Percentiles rank a stretch among this genome's conserved stretches.
Conservation (phyloP, 2,113 vertebrate species). For the Sminthopsis crassicaudata region DNA sequence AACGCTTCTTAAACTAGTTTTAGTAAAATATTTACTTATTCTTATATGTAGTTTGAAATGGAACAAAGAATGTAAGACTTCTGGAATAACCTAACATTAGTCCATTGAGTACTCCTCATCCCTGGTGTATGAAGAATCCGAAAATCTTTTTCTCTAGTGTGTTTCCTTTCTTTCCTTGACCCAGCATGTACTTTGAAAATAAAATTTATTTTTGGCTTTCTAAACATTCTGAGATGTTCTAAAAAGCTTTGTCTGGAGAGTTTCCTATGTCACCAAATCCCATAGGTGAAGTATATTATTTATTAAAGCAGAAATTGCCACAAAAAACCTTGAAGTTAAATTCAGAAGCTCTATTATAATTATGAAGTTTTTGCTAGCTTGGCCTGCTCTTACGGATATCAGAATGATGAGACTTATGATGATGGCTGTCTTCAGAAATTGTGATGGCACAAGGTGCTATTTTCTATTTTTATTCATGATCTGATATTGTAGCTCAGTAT, state of each 20-base stretch:
- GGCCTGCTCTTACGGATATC: conserved; percentile 25
- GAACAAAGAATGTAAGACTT: conserved; percentile 22
- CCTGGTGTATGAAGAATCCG: conserved; percentile 17
- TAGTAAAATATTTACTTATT: conserved; percentile 46
- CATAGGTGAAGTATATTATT: conserved; percentile 36
- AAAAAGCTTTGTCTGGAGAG: conserved; percentile 53
- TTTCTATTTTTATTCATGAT: conserved; percentile 55
- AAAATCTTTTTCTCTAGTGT: conserved; percentile 58
- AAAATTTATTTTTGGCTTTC: conserved; percentile 59
- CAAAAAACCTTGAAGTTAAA: conserved; percentile 53
- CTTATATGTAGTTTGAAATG: conserved; percentile 44
- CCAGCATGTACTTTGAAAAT: conserved; percentile 63
- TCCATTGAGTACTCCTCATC: not conserved
- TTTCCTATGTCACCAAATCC: conserved; percentile 61
- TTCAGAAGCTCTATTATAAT: conserved; percentile 12
- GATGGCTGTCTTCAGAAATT: conserved; percentile 21
- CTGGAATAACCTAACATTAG: not conserved
- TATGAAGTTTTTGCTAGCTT: not conserved
- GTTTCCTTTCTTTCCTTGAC: conserved; percentile 13
- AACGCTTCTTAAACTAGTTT: conserved; percentile 37
- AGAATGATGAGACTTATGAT: not conserved
- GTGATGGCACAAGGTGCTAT: not conserved
- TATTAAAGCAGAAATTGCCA: conserved; percentile 35
- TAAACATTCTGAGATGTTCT: conserved; percentile 57
- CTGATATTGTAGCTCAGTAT: conserved; percentile 12